Conservation (phyloP, 2,797 vertebrate genomes). For the Phrynocephalus guinanensis region DNA sequence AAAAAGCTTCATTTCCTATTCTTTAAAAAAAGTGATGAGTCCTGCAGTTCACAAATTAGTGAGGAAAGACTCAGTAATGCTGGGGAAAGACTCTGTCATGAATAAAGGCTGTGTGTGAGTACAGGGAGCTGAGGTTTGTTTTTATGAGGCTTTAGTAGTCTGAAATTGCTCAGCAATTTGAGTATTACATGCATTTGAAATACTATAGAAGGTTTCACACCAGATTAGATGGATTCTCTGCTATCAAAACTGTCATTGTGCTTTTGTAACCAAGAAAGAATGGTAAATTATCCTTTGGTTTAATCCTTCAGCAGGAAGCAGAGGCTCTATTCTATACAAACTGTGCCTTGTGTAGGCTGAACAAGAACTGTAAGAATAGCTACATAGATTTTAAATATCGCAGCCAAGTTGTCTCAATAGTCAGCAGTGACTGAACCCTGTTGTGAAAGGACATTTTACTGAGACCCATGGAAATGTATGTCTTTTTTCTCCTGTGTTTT, state of each 20-base stretch:
- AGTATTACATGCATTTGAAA: slow-evolving; percentile 30
- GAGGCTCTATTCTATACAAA: slow-evolving; percentile 17
- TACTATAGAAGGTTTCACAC: not conserved
- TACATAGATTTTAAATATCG: not conserved
- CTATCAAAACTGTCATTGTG: slow-evolving; percentile 10
- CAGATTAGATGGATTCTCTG: slow-evolving; percentile 5
- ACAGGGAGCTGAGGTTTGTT: not conserved
- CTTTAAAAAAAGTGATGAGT: not conserved
- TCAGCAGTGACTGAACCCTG: slow-evolving; percentile 22
- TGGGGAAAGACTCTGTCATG: slow-evolving; percentile 18
- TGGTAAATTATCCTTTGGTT: not conserved
- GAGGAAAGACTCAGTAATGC: not conserved
- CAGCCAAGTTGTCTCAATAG: slow-evolving; percentile 18
- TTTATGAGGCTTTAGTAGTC: slow-evolving; percentile 12
- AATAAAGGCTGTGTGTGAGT: not conserved
- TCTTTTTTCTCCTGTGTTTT: not conserved
- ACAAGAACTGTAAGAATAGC: not conserved
- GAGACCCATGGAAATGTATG: not conserved
- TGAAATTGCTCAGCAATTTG: slow-evolving; percentile 40
- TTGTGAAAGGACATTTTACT: not conserved
- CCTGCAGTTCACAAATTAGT: slow-evolving; percentile 35
- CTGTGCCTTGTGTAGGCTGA: not conserved
- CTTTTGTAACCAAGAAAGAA: slow-evolving; percentile 35
- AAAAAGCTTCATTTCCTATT: slow-evolving; percentile 4
- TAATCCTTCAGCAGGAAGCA: not conserved